These are phyloP conservation scores for Rhodeus uyekii DNA, from an alignment of 2,797 vertebrate genomes.

Conservation along the genomic window DNA sequence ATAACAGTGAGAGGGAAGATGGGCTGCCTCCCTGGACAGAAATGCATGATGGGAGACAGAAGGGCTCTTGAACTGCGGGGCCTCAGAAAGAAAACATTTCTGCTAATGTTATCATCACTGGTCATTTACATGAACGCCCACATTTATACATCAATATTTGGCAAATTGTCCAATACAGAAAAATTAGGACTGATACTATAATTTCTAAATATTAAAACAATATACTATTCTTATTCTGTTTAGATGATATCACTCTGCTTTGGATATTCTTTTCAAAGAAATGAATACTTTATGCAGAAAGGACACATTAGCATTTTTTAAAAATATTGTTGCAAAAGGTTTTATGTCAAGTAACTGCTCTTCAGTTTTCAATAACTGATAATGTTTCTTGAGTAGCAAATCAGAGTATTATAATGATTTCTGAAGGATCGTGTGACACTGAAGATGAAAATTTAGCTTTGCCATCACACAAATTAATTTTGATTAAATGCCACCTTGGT, in stretches of 20 bases:
- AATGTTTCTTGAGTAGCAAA: not conserved
- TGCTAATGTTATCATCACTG: not conserved
- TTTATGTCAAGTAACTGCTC: too few relatives aligned
- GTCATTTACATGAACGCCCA: not conserved
- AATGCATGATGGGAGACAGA: slow-evolving; percentile 20
- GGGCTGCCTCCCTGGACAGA: not conserved
- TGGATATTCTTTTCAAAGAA: too few relatives aligned
- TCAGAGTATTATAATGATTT: not conserved
- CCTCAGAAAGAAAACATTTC: not conserved
- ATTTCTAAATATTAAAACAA: not conserved
- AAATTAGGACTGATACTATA: not conserved
- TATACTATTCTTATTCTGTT: not conserved
- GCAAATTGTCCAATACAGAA: not conserved
- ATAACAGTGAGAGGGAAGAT: slow-evolving; percentile 64
- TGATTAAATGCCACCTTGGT: not conserved
- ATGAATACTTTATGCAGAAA: not conserved
- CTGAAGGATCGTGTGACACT: not conserved
- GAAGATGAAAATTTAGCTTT: not conserved
- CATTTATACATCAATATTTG: not conserved
- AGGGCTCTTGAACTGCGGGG: not conserved
- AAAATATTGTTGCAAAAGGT: too few relatives aligned
- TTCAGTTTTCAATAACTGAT: too few relatives aligned
- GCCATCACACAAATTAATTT: not conserved
- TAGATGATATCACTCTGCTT: not conserved
- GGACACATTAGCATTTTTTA: too few relatives aligned